A percentile compares a stretch with the other conserved stretches of the same genome.
These are phyloP conservation scores for Cherax quadricarinatus DNA, from an alignment of 1,140 invertebrate genomes.

Conservation along the genomic window DNA sequence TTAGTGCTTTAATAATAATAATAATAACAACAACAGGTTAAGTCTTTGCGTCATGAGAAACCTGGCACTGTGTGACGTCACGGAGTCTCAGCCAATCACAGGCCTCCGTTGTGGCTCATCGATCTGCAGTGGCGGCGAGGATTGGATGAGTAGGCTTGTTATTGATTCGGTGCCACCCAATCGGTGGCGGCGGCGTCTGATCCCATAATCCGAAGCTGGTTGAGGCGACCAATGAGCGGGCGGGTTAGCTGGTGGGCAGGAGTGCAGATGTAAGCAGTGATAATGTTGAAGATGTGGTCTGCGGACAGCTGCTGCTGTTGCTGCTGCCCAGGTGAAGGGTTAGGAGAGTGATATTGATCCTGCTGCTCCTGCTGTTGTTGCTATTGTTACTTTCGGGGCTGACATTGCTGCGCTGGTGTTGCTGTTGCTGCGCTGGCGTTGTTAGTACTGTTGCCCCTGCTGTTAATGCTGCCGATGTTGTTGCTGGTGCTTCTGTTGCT, in stretches of 20 bases:
- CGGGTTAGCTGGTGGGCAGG: conserved; percentile 35
- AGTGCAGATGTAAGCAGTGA: conserved; percentile 58
- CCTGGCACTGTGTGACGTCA: conserved; percentile 57
- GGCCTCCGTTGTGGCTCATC: conserved; percentile 51
- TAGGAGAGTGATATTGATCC: conserved; percentile 35
- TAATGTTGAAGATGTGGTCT: conserved; percentile 43
- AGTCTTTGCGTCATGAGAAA: conserved; percentile 58
- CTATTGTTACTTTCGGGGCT: neutral
- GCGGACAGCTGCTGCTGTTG: neutral
- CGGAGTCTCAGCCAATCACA: conserved; percentile 52
- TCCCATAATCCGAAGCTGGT: conserved; percentile 56
- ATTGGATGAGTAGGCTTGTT: conserved; percentile 55
- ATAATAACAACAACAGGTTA: neutral
- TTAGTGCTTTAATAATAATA: no score
- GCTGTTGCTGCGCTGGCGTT: no score
- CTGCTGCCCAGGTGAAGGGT: conserved; percentile 57
- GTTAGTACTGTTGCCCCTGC: no score
- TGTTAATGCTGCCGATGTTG: no score
- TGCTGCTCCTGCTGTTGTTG: neutral
- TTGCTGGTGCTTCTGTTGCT: no score
- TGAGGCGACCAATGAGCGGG: conserved; percentile 50
- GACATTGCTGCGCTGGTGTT: neutral
- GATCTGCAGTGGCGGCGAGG: conserved; percentile 56
- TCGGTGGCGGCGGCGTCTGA: conserved; percentile 33
- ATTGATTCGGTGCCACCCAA: conserved; percentile 56